phyloP scores from a whole-genome alignment of 2,888 invertebrate species.

The Drosophila kambysellisi region DNA sequence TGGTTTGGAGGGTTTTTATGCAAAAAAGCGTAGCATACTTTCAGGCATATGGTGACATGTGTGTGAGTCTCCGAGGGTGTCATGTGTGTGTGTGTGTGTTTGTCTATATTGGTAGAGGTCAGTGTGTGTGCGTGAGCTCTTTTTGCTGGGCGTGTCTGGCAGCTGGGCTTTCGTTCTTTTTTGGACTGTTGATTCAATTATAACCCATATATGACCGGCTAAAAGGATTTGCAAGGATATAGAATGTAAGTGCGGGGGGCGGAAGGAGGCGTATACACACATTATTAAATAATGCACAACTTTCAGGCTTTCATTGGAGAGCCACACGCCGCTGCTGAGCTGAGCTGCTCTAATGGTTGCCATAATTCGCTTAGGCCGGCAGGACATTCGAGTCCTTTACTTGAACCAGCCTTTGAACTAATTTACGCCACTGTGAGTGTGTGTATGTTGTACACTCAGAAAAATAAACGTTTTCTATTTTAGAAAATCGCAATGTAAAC shows the following conservation, averaged over 20 bases:
- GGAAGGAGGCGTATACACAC: conserved; percentile 4
- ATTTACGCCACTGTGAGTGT: conserved; percentile 51
- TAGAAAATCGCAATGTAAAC: background rate
- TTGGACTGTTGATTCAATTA: conserved; percentile 67
- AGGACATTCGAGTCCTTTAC: conserved; percentile 41
- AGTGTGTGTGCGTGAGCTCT: conserved; percentile 26
- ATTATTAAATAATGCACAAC: conserved; percentile 68
- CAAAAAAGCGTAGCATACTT: conserved; percentile 65
- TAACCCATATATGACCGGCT: conserved; percentile 59
- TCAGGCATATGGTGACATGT: conserved; percentile 47
- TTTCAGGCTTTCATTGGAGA: conserved; percentile 36
- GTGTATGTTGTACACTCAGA: conserved; percentile 4
- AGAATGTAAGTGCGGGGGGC: background rate
- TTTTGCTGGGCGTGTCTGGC: conserved; percentile 31
- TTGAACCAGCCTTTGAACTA: conserved; percentile 64
- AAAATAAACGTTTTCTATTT: background rate
- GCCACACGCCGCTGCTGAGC: background rate
- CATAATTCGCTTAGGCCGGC: conserved; percentile 66
- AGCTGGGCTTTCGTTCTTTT: conserved; percentile 18
- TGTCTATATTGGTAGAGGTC: conserved; percentile 49
- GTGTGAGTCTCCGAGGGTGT: conserved; percentile 14
- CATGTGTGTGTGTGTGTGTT: conserved; percentile 5
- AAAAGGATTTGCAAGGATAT: conserved; percentile 67
- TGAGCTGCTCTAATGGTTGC: conserved; percentile 59
- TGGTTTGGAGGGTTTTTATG: conserved; percentile 61